Percentiles rank a stretch among this genome's conserved stretches.
These are phyloP conservation scores for Otus sunia DNA, from an alignment of 2,113 vertebrate species.

Conservation along the genomic window DNA sequence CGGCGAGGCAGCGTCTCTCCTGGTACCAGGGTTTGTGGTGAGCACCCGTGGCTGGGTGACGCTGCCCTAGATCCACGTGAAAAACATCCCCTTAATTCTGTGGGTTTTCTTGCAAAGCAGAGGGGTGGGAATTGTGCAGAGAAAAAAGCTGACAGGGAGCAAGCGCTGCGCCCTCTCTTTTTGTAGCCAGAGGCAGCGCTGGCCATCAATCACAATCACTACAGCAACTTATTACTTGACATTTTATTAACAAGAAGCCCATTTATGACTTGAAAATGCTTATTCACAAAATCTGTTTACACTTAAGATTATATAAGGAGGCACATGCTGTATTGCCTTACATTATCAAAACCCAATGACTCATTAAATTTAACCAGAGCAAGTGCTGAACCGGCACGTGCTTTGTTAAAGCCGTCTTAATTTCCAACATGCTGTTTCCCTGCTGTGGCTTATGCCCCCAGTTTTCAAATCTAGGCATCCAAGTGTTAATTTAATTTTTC, in stretches of 20 bases:
- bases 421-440: neutral
- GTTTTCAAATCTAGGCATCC: neutral
- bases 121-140: neutral
- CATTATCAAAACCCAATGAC: neutral
- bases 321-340: neutral
- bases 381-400: neutral
- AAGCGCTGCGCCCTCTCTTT: neutral
- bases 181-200: neutral
- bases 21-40: neutral
- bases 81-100: neutral
- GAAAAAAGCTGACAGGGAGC: neutral
- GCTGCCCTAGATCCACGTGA: neutral
- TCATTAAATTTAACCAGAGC: neutral
- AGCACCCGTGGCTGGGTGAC: neutral
- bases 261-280: neutral
- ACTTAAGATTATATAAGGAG: neutral
- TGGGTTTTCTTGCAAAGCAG: neutral
- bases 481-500: neutral
- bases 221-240: neutral
- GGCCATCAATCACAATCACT: neutral
- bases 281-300: neutral
- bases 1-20: accelerated
- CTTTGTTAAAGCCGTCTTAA: neutral
- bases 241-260: conserved; percentile 6
- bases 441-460: neutral